These are phyloP conservation scores for Ridgeia piscesae DNA, from an alignment of 1,140 invertebrate genomes.

Conservation along the genomic window DNA sequence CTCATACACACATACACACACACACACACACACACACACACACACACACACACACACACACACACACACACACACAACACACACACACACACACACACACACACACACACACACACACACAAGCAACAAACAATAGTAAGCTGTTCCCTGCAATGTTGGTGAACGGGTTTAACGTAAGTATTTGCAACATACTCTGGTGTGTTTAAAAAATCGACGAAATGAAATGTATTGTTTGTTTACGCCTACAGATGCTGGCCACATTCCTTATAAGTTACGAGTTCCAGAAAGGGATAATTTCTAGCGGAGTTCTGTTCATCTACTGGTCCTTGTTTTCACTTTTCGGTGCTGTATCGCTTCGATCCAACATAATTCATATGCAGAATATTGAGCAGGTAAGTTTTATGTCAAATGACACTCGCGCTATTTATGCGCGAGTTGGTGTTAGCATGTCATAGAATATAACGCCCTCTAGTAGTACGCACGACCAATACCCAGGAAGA, in stretches of 20 bases:
- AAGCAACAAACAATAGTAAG: neutral
- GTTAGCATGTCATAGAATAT: too few species aligned
- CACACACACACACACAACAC: too few species aligned
- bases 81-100: too few species aligned
- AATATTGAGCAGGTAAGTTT: neutral
- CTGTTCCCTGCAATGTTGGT: neutral
- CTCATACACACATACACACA: too few species aligned
- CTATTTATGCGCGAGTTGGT: too few species aligned
- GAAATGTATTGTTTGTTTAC: neutral
- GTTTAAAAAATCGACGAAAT: neutral
- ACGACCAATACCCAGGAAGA: too few species aligned
- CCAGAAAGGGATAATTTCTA: constrained; percentile 78
- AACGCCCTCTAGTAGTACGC: too few species aligned
- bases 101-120: too few species aligned
- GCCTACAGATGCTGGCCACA: constrained; percentile 51
- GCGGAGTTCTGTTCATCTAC: constrained; percentile 82
- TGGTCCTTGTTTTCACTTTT: constrained; percentile 75
- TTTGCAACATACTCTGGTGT: neutral
- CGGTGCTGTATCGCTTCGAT: constrained; percentile 71
- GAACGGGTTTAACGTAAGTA: neutral
- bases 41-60: too few species aligned
- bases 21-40: too few species aligned
- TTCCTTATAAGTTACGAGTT: constrained; percentile 75
- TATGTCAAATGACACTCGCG: too few species aligned
- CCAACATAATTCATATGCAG: constrained; percentile 7